Conservation (phyloP, 2,797 vertebrate genomes). For the Pogoniulus pusillus region DNA sequence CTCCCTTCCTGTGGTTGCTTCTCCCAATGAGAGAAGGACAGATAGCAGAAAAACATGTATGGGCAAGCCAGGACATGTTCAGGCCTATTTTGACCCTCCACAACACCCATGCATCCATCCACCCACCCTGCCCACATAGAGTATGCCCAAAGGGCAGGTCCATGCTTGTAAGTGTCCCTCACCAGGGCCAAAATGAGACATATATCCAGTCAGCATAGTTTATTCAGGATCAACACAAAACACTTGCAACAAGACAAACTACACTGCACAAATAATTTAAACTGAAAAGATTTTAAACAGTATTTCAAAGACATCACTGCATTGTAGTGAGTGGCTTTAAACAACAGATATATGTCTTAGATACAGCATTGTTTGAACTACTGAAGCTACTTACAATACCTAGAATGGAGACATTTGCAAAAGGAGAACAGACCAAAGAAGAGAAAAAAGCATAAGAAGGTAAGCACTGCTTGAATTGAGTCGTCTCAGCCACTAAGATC, state of each 20-base stretch:
- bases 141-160: no score
- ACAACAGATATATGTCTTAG: fast-evolving
- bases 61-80: no score
- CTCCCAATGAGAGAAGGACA: no score
- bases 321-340: background rate
- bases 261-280: no score
- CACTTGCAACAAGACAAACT: background rate
- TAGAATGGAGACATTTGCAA: background rate
- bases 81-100: no score
- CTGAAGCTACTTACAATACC: background rate
- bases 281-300: no score
- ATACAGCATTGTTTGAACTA: background rate
- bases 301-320: background rate
- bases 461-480: background rate
- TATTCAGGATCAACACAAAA: background rate
- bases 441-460: background rate
- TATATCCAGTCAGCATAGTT: background rate
- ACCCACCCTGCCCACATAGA: background rate
- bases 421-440: background rate
- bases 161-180: no score
- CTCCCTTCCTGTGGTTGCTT: no score
- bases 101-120: background rate
- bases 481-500: background rate
- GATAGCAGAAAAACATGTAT: no score
- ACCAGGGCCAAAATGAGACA: fast-evolving